These are phyloP conservation scores for Ictalurus furcatus DNA, from an alignment of 2,113 vertebrate species.

Conservation along the genomic window DNA sequence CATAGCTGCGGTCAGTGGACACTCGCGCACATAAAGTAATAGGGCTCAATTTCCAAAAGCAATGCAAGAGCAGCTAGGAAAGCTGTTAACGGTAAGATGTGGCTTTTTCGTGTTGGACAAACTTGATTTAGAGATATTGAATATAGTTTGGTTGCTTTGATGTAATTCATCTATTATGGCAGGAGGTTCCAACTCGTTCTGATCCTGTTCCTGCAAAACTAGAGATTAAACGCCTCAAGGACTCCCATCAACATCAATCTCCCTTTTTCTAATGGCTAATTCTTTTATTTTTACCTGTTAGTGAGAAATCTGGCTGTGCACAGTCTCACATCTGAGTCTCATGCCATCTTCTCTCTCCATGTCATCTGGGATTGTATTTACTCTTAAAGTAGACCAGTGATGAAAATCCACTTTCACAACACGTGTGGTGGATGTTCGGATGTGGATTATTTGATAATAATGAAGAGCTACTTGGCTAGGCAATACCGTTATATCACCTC, in stretches of 20 bases:
- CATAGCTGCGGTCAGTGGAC: constrained; percentile 26
- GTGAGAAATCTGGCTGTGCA: neutral
- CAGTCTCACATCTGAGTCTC: neutral
- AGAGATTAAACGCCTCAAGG: neutral
- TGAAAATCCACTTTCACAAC: neutral
- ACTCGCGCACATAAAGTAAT: constrained; percentile 25
- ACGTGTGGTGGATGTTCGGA: neutral
- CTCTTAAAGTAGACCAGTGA: neutral
- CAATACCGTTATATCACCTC: neutral
- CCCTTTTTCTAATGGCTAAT: neutral
- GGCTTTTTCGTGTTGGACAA: neutral
- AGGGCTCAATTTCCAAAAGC: constrained; percentile 30
- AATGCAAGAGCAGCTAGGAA: constrained; percentile 5
- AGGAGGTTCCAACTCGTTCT: neutral
- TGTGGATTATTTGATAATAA: neutral
- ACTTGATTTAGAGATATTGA: constrained; percentile 2
- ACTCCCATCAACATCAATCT: neutral
- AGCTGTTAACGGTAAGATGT: neutral
- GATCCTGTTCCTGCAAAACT: too few relatives aligned
- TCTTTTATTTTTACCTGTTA: neutral
- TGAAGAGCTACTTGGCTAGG: neutral
- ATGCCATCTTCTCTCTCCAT: neutral
- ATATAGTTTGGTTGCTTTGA: neutral
- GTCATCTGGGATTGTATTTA: neutral
- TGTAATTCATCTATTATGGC: neutral